Conservation (phyloP, 2,113 vertebrate species). For the Neolamprologus hecqui region DNA sequence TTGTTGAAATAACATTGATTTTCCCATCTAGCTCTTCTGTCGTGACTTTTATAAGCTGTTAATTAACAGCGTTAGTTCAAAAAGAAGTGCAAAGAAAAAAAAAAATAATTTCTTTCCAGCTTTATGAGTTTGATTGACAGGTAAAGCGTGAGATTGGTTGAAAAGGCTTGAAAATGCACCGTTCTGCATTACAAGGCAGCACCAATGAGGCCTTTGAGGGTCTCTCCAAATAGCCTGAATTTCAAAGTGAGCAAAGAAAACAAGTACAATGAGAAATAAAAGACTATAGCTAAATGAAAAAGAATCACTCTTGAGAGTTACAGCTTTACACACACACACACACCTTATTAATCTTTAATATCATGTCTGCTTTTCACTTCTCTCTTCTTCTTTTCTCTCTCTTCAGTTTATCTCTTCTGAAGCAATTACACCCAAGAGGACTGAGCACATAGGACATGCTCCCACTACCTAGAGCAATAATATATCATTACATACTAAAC, state of each 20-base stretch:
- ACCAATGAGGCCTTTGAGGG: slow-evolving; percentile 25
- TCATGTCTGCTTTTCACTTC: slow-evolving; percentile 2
- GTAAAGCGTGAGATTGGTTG: background rate
- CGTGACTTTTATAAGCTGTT: background rate
- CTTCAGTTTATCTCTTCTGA: slow-evolving; percentile 53
- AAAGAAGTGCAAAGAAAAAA: background rate
- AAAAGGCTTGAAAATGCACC: background rate
- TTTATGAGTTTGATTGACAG: background rate
- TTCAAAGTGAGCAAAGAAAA: slow-evolving; percentile 35
- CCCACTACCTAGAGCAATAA: slow-evolving; percentile 61
- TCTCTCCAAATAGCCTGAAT: slow-evolving; percentile 34
- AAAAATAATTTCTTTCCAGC: background rate
- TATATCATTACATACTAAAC: slow-evolving; percentile 63
- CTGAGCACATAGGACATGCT: slow-evolving; percentile 53
- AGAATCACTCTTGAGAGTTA: slow-evolving; percentile 52
- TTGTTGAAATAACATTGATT: background rate
- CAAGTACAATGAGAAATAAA: slow-evolving; percentile 44
- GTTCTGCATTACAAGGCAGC: background rate
- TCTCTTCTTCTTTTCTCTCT: background rate
- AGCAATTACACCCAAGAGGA: slow-evolving; percentile 60
- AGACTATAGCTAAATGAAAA: slow-evolving; percentile 57
- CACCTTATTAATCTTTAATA: slow-evolving; percentile 67
- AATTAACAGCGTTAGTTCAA: background rate
- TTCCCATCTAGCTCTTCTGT: background rate
- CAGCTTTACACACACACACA: background rate